Conservation (phyloP, 2,113 vertebrate species). For the Melanostigma gelatinosum region DNA sequence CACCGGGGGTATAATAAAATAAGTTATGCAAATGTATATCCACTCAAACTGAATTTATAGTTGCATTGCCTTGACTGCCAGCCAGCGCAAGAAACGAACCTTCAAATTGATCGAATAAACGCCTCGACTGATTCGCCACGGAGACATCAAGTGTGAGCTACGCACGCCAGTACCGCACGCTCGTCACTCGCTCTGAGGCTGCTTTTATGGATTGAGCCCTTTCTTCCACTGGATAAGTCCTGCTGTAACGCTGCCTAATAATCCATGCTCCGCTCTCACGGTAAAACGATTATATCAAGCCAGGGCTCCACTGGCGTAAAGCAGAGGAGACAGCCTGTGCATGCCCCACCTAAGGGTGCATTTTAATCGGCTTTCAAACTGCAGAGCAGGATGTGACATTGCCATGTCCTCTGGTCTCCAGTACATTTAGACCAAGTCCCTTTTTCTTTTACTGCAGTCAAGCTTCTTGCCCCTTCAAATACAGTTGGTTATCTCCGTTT, state of each 20-base stretch:
- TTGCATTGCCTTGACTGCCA: neutral
- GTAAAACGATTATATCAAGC: slow-evolving; percentile 77
- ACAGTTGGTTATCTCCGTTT: neutral
- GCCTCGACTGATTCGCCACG: slow-evolving; percentile 11
- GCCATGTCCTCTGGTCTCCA: slow-evolving; percentile 66
- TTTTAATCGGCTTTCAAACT: slow-evolving; percentile 75
- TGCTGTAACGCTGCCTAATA: slow-evolving; percentile 64
- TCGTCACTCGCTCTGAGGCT: slow-evolving; percentile 36
- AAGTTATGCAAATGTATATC: slow-evolving; percentile 41
- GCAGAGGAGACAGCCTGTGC: slow-evolving; percentile 66
- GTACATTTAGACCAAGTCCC: slow-evolving; percentile 48
- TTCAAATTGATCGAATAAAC: slow-evolving; percentile 46
- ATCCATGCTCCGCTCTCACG: slow-evolving; percentile 59
- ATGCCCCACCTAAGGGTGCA: slow-evolving; percentile 69
- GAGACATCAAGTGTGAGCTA: slow-evolving; percentile 29
- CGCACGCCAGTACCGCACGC: slow-evolving; percentile 7
- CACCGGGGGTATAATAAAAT: slow-evolving; percentile 21
- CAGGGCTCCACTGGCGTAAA: slow-evolving; percentile 49
- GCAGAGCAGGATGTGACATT: slow-evolving; percentile 68
- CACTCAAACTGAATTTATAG: slow-evolving; percentile 34
- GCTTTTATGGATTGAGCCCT: slow-evolving; percentile 56
- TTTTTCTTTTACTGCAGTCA: slow-evolving; percentile 19
- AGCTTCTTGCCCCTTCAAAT: slow-evolving; percentile 23
- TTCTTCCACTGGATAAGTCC: slow-evolving; percentile 60
- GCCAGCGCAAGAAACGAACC: neutral